Evolutionary conservation across 1,140 invertebrate species (phyloP), one percentile per base, ranked within the genome.

Genomic region (Rhagoletis zephyria): DNA sequence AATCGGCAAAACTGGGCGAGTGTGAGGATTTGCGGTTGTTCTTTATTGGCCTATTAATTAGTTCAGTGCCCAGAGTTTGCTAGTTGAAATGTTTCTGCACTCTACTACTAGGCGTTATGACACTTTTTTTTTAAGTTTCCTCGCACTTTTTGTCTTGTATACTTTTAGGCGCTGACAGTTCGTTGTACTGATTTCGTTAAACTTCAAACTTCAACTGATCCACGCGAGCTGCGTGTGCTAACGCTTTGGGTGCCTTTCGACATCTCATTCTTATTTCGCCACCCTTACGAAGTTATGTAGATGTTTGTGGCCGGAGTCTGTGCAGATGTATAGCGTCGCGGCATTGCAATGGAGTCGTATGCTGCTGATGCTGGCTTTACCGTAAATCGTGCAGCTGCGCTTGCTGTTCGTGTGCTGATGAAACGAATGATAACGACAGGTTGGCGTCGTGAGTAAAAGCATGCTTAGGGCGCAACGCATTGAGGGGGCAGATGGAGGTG

Each of bases 401-500:
- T 3, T 63, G 51, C n/a, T 14, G n/a, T 16, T 63, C 61, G 61
- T 63, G 61, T 14, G 60, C n/a, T 87, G 87, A 88, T 90, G 89
- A 90, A 88, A 89, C 91, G 87, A 87, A 86, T 89, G 87, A 81
- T 88, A 88, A 88, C 65, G 87, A 64, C 42, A 74, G 12, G 64
- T 30, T 9, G 5, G 3, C 64, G 42, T 59, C 56, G 10, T 10
- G 74, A 48, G 65, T 64, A 85, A 64, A 16, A n/a, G 61, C n/a
- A 77, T 30, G 30, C 30, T 30, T 30, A 30, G 30, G 30, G 30
- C 30, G 30, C 30, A 30, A 30, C 40, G 59, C 45, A 60, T 56
- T 6, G 19, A 65, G 12, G 10, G 19, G 16, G 60, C 19, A 85
- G n/a, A 87, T n/a, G 64, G 19, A 70, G 16, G 42, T 0, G 42